Percentiles rank a stretch among this genome's conserved stretches.
Evolutionary conservation across 2,888 invertebrate genomes (phyloP).

Genomic region (Cantharis flavilabris): DNA sequence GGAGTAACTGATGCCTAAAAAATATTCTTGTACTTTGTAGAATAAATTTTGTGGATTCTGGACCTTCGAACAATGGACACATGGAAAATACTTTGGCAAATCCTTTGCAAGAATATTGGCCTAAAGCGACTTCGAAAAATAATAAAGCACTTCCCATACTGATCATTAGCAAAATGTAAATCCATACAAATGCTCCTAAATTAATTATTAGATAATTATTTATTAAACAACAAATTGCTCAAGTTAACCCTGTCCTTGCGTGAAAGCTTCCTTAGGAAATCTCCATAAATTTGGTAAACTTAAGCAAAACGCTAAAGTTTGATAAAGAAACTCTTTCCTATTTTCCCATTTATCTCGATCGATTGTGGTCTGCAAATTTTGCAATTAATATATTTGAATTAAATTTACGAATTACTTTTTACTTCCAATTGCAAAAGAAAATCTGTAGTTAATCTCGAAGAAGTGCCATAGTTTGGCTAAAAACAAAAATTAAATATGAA

Average conservation of each 20-base stretch:
- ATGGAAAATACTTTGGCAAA: conserved; percentile 32
- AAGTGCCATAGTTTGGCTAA: background rate
- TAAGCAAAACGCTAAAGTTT: conserved; percentile 28
- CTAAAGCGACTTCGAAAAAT: conserved; percentile 36
- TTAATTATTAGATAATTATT: background rate
- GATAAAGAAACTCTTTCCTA: conserved; percentile 21
- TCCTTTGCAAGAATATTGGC: conserved; percentile 35
- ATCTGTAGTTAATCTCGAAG: conserved; percentile 7
- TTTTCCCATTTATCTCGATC: conserved; percentile 20
- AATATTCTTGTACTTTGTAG: background rate
- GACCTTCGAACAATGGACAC: conserved; percentile 35
- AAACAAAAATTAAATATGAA: background rate
- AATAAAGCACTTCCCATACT: conserved; percentile 29
- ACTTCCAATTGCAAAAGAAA: conserved; percentile 10
- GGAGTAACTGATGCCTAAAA: conserved; percentile 28
- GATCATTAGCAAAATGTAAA: conserved; percentile 30
- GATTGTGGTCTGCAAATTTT: background rate
- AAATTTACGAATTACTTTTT: background rate
- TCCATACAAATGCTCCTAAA: conserved; percentile 25
- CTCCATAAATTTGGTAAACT: conserved; percentile 33
- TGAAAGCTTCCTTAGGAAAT: conserved; percentile 27
- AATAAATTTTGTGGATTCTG: background rate
- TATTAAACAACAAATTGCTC: background rate
- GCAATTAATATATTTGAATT: background rate
- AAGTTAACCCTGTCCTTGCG: conserved; percentile 26